A percentile compares a stretch with the other conserved stretches of the same genome.
Conservation (phyloP, 2,113 vertebrate species). For the Ageneiosus marmoratus region DNA sequence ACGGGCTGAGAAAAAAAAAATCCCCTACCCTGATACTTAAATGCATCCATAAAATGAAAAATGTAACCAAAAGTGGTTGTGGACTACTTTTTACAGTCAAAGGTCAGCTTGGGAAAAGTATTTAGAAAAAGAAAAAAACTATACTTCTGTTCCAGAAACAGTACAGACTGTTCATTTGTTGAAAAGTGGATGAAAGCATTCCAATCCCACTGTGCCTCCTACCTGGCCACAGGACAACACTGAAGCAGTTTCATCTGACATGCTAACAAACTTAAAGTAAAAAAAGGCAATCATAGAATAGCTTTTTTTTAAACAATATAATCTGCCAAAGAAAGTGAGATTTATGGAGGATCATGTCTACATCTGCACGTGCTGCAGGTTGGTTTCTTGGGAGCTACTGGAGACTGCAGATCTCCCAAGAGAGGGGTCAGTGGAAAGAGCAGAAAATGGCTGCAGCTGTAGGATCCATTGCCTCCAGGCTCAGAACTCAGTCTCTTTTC, state of each 20-base stretch:
- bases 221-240: conserved; percentile 54
- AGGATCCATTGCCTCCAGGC: neutral
- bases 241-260: conserved; percentile 53
- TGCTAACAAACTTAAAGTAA: conserved; percentile 52
- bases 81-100: conserved; percentile 51
- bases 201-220: conserved; percentile 43
- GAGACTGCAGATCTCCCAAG: conserved; percentile 46
- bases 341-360: conserved; percentile 64
- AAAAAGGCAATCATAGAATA: conserved; percentile 46
- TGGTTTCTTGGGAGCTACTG: conserved; percentile 48
- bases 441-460: conserved; percentile 43
- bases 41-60: conserved; percentile 44
- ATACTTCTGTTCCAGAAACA: conserved; percentile 40
- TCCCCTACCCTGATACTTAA: conserved; percentile 42
- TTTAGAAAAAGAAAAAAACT: conserved; percentile 28
- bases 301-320: conserved; percentile 56
- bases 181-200: conserved; percentile 49
- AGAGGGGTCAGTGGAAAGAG: conserved; percentile 55
- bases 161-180: conserved; percentile 56
- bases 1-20: conserved; percentile 48
- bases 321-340: conserved; percentile 60
- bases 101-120: conserved; percentile 34
- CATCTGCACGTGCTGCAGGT: conserved; percentile 60
- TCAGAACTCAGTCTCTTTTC: neutral
- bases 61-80: conserved; percentile 16